These are phyloP conservation scores for Argyresthia albistria DNA, from an alignment of 2,888 invertebrate species.

Conservation along the genomic window DNA sequence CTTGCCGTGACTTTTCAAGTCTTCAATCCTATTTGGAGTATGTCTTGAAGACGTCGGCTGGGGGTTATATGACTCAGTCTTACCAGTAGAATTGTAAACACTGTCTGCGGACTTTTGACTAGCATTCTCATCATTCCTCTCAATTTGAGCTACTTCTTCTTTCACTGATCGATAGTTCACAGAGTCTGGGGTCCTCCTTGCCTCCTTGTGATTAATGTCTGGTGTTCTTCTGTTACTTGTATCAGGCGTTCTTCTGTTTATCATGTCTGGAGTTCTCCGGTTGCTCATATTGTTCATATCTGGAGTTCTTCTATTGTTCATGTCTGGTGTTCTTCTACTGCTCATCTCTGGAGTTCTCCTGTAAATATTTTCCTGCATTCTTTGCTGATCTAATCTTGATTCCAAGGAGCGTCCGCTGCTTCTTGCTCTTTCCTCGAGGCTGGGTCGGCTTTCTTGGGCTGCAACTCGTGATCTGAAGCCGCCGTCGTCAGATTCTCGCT, in stretches of 20 bases:
- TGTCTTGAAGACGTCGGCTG: slow-evolving; percentile 63
- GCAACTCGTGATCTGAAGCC: slow-evolving; percentile 68
- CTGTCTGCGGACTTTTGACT: slow-evolving; percentile 69
- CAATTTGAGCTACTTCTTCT: slow-evolving; percentile 37
- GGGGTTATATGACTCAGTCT: slow-evolving; percentile 47
- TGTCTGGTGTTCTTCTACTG: slow-evolving; percentile 10
- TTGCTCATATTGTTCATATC: slow-evolving; percentile 6
- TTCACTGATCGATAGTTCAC: slow-evolving; percentile 31
- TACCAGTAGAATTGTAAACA: slow-evolving; percentile 70
- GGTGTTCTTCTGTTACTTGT: not conserved
- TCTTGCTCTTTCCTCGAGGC: slow-evolving; percentile 56
- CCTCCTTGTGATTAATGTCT: slow-evolving; percentile 8
- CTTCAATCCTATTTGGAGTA: slow-evolving; percentile 61
- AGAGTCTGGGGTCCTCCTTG: slow-evolving; percentile 12
- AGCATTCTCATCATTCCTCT: slow-evolving; percentile 52
- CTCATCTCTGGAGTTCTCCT: slow-evolving; percentile 50
- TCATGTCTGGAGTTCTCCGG: slow-evolving; percentile 12
- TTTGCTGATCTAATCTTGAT: slow-evolving; percentile 26
- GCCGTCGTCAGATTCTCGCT: slow-evolving; percentile 74
- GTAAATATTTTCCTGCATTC: slow-evolving; percentile 39
- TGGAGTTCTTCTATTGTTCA: slow-evolving; percentile 8
- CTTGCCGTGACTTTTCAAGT: slow-evolving; percentile 55
- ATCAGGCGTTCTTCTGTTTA: slow-evolving; percentile 18
- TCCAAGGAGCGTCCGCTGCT: slow-evolving; percentile 57
- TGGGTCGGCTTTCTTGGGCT: slow-evolving; percentile 49